These are phyloP conservation scores for Xyrichtys novacula DNA, from an alignment of 2,797 vertebrate genomes.

Conservation along the genomic window DNA sequence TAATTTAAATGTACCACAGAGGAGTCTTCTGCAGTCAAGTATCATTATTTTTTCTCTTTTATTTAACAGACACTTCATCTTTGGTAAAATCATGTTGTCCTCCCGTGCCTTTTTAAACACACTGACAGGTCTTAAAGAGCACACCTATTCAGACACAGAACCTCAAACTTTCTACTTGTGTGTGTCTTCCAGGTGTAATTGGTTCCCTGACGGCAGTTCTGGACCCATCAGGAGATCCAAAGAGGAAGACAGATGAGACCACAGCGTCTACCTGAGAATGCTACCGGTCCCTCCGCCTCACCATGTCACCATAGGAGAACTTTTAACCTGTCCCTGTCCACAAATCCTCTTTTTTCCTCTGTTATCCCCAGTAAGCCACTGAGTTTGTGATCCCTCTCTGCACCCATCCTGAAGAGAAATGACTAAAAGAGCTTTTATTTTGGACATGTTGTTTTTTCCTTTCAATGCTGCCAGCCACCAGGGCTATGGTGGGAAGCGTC, in stretches of 20 bases:
- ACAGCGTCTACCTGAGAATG: conserved; percentile 79
- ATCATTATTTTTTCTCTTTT: conserved; percentile 25
- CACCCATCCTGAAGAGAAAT: conserved; percentile 60
- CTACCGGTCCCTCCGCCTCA: conserved; percentile 56
- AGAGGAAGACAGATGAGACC: conserved; percentile 74
- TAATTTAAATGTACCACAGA: conserved; percentile 22
- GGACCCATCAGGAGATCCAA: conserved; percentile 72
- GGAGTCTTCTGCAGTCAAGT: conserved; percentile 28
- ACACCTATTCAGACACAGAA: conserved; percentile 34
- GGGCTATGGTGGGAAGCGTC: conserved; percentile 72
- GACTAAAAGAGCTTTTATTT: conserved; percentile 72
- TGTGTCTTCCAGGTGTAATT: conserved; percentile 79
- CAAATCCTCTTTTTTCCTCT: conserved; percentile 69
- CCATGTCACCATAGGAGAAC: conserved; percentile 70
- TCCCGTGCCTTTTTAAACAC: conserved; percentile 46
- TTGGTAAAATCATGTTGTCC: conserved; percentile 33
- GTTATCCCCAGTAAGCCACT: conserved; percentile 57
- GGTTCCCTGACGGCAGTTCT: conserved; percentile 76
- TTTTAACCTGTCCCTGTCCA: conserved; percentile 55
- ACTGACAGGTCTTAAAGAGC: conserved; percentile 45
- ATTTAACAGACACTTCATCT: conserved; percentile 28
- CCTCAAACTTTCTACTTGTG: conserved; percentile 61
- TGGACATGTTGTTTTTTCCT: conserved; percentile 82
- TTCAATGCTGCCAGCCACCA: conserved; percentile 72
- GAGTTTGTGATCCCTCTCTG: conserved; percentile 56